A percentile compares a stretch with the other conserved stretches of the same genome.
phyloP scores from a whole-genome alignment of 2,888 invertebrate species.

The Petrolisthes cinctipes region DNA sequence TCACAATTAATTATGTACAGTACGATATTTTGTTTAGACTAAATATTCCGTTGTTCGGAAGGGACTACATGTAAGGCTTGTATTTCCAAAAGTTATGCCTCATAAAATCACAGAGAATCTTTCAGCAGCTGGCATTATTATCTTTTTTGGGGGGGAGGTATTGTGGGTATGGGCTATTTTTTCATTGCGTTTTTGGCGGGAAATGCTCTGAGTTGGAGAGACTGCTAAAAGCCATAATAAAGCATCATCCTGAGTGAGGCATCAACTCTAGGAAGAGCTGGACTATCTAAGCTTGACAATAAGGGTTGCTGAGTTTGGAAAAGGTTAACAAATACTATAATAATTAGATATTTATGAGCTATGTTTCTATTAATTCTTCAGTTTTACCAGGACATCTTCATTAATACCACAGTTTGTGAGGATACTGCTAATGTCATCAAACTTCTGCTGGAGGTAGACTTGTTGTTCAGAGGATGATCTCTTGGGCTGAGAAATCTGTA shows the following conservation, averaged over 20 bases:
- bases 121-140: too few species aligned
- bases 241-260: not conserved
- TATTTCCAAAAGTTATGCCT: too few species aligned
- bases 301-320: not conserved
- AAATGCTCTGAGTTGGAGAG: too few species aligned
- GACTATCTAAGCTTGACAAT: not conserved
- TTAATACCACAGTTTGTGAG: slow-evolving; percentile 29
- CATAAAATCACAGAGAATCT: too few species aligned
- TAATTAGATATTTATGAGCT: too few species aligned
- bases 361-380: slow-evolving; percentile 13
- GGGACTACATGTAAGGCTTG: too few species aligned
- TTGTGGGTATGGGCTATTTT: too few species aligned
- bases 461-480: slow-evolving; percentile 40
- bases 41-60: too few species aligned
- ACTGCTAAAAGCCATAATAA: not conserved
- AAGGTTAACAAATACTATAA: not conserved
- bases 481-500: not conserved
- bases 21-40: too few species aligned
- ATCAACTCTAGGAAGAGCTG: not conserved
- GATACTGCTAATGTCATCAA: slow-evolving; percentile 38
- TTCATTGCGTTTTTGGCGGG: too few species aligned
- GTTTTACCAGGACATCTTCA: slow-evolving; percentile 32
- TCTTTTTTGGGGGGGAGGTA: too few species aligned
- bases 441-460: slow-evolving; percentile 39
- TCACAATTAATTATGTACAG: too few species aligned